Evolutionary conservation across 2,888 invertebrate species (phyloP).

Genomic region (Orthonevra nobilis): DNA sequence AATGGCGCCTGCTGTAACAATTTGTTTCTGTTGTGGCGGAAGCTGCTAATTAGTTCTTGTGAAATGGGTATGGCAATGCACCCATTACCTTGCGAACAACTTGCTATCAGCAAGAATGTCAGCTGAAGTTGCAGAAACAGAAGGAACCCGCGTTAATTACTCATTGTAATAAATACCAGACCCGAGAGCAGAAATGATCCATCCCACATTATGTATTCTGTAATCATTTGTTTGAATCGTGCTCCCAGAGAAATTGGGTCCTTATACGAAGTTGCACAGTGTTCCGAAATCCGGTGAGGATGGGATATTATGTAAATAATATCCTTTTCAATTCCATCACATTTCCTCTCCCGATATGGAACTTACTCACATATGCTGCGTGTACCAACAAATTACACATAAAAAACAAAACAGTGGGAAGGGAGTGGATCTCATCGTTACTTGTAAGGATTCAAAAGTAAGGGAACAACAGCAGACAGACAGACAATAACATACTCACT

Average conservation of each 20-base stretch:
- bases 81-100: conserved; percentile 8
- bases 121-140: conserved; percentile 5
- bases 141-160: conserved; percentile 28
- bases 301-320: conserved; percentile 48
- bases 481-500: conserved; percentile 32
- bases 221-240: conserved; percentile 7
- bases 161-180: conserved; percentile 19
- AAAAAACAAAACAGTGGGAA: too few species aligned
- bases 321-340: conserved; percentile 60
- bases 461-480: conserved; percentile 7
- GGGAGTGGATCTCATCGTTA: background rate
- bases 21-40: conserved; percentile 27
- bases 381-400: conserved; percentile 19
- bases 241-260: background rate
- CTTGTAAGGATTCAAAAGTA: background rate
- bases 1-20: conserved; percentile 38
- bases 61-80: conserved; percentile 28
- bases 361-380: conserved; percentile 48
- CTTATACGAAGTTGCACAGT: too few species aligned
- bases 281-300: too few species aligned
- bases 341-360: conserved; percentile 33
- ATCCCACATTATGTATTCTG: conserved; percentile 12
- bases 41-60: conserved; percentile 52
- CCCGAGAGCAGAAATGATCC: conserved; percentile 2
- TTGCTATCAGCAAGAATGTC: conserved; percentile 1